phyloP scores from a whole-genome alignment of 2,888 invertebrate genomes.

The Ectemnius continuus region DNA sequence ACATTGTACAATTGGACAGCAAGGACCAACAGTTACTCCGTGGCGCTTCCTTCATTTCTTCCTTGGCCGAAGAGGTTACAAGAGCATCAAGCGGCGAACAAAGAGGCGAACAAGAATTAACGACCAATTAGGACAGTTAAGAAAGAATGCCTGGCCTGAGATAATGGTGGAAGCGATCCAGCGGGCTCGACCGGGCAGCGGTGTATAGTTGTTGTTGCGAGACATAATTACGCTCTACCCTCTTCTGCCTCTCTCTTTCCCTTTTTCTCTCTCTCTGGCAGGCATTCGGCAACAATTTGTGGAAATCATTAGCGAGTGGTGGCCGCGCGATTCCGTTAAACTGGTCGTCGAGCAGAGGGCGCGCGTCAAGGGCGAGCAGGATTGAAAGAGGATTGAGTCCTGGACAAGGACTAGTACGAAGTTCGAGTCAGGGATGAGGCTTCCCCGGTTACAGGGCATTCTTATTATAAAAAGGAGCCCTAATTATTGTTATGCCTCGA shows the following conservation, averaged over 20 bases:
- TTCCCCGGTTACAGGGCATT: slow-evolving; percentile 55
- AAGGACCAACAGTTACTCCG: slow-evolving; percentile 21
- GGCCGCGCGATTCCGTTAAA: slow-evolving; percentile 44
- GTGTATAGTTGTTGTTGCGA: slow-evolving; percentile 37
- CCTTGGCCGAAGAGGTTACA: background rate
- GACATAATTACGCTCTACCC: slow-evolving; percentile 43
- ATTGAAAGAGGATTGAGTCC: slow-evolving; percentile 27
- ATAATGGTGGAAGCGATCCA: slow-evolving; percentile 43
- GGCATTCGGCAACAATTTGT: slow-evolving; percentile 61
- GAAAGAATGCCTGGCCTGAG: slow-evolving; percentile 42
- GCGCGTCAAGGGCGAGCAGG: too few relatives aligned
- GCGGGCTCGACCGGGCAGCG: background rate
- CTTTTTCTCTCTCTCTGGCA: background rate
- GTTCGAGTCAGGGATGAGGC: slow-evolving; percentile 5
- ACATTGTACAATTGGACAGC: background rate
- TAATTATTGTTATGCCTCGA: slow-evolving; percentile 62
- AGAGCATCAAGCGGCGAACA: slow-evolving; percentile 26
- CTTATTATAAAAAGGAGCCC: slow-evolving; percentile 60
- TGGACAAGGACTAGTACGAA: slow-evolving; percentile 12
- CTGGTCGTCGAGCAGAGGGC: slow-evolving; percentile 17
- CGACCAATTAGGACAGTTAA: slow-evolving; percentile 55
- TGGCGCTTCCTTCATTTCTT: background rate
- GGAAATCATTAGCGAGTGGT: slow-evolving; percentile 66
- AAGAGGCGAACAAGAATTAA: slow-evolving; percentile 50
- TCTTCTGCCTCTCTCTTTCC: too few relatives aligned